Evolutionary conservation across 2,888 invertebrate species (phyloP).

Genomic region (Balanococcus diminutus): DNA sequence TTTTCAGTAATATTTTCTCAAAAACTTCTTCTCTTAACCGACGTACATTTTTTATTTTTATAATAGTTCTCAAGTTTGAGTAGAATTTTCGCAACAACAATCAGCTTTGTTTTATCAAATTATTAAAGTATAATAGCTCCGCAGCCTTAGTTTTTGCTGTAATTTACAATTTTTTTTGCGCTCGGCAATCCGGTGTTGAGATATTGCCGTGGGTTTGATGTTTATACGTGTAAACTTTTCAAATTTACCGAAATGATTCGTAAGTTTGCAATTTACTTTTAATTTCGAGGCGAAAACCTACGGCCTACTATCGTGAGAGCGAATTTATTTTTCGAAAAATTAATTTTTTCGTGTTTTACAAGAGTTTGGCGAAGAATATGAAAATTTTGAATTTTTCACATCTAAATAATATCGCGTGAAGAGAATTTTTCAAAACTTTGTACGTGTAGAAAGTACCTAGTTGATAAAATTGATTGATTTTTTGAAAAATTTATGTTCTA

Average conservation of each 20-base stretch:
- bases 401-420: too few species aligned
- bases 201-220: neutral
- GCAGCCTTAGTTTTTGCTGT: neutral
- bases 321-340: too few species aligned
- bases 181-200: neutral
- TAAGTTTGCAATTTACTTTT: neutral
- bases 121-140: constrained; percentile 14
- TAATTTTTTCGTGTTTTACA: too few species aligned
- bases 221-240: neutral
- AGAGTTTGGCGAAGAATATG: too few species aligned
- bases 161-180: constrained; percentile 4
- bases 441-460: too few species aligned
- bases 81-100: constrained; percentile 16
- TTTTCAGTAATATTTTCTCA: constrained; percentile 23
- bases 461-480: too few species aligned
- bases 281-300: neutral
- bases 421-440: too few species aligned
- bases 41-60: constrained; percentile 35
- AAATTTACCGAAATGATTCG: neutral
- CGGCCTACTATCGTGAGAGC: too few species aligned
- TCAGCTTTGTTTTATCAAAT: constrained; percentile 34
- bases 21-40: constrained; percentile 34
- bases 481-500: too few species aligned
- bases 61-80: constrained; percentile 18
- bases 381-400: too few species aligned